Evolutionary conservation across 2,888 invertebrate genomes (phyloP).

Genomic region (Hofmannophila pseudospretella): DNA sequence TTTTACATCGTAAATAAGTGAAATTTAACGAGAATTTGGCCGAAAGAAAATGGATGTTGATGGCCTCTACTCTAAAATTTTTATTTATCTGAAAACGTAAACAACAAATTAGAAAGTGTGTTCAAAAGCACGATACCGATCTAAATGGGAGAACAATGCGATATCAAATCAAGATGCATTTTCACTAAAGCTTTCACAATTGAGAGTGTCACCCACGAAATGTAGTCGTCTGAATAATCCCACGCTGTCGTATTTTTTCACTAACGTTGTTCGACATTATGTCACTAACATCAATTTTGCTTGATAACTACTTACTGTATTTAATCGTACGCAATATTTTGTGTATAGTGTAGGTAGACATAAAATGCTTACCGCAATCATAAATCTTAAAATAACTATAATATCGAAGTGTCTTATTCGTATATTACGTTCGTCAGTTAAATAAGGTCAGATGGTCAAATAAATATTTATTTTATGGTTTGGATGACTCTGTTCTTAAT

Average conservation of each 20-base stretch:
- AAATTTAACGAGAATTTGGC: too few species aligned
- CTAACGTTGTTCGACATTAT: conserved; percentile 8
- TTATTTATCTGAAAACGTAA: too few species aligned
- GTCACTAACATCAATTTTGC: not conserved
- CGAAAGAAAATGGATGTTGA: too few species aligned
- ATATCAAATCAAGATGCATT: conserved; percentile 32
- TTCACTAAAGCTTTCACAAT: conserved; percentile 36
- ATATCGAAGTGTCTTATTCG: too few species aligned
- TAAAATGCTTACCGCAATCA: not conserved
- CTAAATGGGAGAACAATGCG: conserved; percentile 32
- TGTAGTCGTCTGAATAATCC: conserved; percentile 22
- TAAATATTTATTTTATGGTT: too few species aligned
- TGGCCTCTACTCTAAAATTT: too few species aligned
- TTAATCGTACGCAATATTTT: not conserved
- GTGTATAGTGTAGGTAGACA: not conserved
- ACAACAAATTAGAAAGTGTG: conserved; percentile 23
- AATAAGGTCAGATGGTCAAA: too few species aligned
- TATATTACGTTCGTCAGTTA: not conserved
- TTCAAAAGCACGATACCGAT: conserved; percentile 26
- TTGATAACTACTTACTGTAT: not conserved
- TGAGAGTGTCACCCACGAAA: conserved; percentile 32
- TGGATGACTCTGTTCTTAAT: too few species aligned
- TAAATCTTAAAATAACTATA: too few species aligned
- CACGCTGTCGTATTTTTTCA: conserved; percentile 21
- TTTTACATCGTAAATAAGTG: too few species aligned